A percentile compares a stretch with the other conserved stretches of the same genome.
Evolutionary conservation across 2,888 invertebrate genomes (phyloP).

Genomic region (Tricholauxania praeusta): DNA sequence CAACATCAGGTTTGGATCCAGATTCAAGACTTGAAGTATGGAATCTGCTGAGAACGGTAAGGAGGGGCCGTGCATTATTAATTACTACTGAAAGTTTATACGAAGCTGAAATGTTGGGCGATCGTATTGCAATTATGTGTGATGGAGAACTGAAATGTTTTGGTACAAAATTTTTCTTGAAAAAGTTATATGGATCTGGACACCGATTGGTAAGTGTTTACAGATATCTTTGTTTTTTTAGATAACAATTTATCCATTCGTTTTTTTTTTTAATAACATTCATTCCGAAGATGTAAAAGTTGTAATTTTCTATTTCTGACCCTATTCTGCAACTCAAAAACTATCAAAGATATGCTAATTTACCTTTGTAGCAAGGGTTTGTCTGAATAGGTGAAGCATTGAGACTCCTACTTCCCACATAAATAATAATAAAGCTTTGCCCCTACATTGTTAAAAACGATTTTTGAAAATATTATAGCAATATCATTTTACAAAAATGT

Average conservation of each 20-base stretch:
- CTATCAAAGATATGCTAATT: no score
- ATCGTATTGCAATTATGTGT: slow-evolving; percentile 87
- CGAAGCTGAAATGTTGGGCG: slow-evolving; percentile 86
- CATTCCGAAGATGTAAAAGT: no score
- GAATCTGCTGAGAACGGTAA: slow-evolving; percentile 80
- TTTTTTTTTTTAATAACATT: slow-evolving; percentile 15
- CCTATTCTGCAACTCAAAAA: no score
- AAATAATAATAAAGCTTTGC: no score
- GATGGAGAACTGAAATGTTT: slow-evolving; percentile 81
- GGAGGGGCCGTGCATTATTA: slow-evolving; percentile 79
- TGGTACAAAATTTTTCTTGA: slow-evolving; percentile 82
- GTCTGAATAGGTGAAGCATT: no score
- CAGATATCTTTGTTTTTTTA: neutral
- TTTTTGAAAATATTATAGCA: no score
- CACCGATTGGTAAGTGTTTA: slow-evolving; percentile 74
- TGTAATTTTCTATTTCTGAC: no score
- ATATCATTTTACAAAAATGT: no score
- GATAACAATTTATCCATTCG: neutral
- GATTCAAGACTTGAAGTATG: slow-evolving; percentile 82
- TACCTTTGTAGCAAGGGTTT: no score
- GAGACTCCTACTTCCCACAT: no score
- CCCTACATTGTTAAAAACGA: no score
- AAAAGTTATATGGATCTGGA: slow-evolving; percentile 84
- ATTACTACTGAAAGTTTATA: slow-evolving; percentile 90
- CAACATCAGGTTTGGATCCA: slow-evolving; percentile 87